These are phyloP conservation scores for Lasioglossum oenotherae DNA, from an alignment of 2,888 invertebrate genomes.

Conservation along the genomic window DNA sequence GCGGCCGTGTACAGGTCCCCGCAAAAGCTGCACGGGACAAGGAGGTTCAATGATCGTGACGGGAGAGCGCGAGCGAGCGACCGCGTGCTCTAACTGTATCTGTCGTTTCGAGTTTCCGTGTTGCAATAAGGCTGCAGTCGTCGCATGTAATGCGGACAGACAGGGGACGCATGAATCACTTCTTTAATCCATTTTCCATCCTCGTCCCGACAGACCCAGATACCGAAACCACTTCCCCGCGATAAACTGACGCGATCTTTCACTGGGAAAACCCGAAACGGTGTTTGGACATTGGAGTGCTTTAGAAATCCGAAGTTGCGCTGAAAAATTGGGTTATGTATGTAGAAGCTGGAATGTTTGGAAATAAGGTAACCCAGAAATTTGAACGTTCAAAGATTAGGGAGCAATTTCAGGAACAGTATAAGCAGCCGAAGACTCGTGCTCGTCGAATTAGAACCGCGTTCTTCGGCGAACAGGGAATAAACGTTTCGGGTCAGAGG, in stretches of 20 bases:
- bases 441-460: background rate
- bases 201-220: background rate
- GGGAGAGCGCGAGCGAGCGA: background rate
- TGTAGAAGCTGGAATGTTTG: background rate
- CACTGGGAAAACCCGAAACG: background rate
- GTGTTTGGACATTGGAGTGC: background rate
- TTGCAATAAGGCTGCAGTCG: slow-evolving; percentile 5
- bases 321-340: background rate
- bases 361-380: background rate
- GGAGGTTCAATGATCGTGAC: slow-evolving; percentile 17
- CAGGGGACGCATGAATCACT: slow-evolving; percentile 12
- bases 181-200: slow-evolving; percentile 6
- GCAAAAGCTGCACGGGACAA: slow-evolving; percentile 33
- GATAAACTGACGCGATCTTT: background rate
- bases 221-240: background rate
- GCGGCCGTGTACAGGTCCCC: slow-evolving; percentile 29
- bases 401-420: background rate
- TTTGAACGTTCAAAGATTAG: background rate
- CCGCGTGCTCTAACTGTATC: slow-evolving; percentile 32
- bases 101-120: slow-evolving; percentile 14
- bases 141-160: background rate
- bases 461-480: background rate
- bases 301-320: background rate
- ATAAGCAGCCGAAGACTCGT: background rate
- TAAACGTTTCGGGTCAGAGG: background rate